A percentile compares a stretch with the other conserved stretches of the same genome.
These are phyloP conservation scores for Cairina moschata DNA, from an alignment of 2,113 vertebrate genomes.

Conservation along the genomic window DNA sequence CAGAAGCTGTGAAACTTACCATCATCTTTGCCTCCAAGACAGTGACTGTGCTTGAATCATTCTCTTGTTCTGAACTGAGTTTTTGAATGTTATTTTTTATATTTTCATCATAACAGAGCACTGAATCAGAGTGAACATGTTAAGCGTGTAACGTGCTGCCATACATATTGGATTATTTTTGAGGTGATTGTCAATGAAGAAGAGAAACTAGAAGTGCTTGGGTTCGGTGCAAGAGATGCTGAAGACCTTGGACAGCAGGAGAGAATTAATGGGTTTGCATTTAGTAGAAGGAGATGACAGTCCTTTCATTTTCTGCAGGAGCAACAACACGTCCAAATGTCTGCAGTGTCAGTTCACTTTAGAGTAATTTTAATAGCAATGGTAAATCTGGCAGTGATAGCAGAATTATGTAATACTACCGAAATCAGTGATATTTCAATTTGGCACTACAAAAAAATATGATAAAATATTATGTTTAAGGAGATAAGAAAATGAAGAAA, in stretches of 20 bases:
- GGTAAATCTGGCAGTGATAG: conserved; percentile 7
- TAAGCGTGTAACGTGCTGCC: neutral
- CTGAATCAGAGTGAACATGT: neutral
- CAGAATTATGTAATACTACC: neutral
- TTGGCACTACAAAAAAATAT: conserved; percentile 1
- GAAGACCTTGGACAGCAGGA: neutral
- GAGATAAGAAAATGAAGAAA: conserved; percentile 56
- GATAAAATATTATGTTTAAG: conserved; percentile 52
- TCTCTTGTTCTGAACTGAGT: neutral
- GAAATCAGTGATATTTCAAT: conserved; percentile 38
- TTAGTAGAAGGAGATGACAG: neutral
- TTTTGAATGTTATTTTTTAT: neutral
- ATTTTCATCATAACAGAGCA: neutral
- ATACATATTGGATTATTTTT: neutral
- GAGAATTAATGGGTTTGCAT: neutral
- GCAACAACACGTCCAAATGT: neutral
- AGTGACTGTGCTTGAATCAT: neutral
- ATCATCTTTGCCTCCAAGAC: neutral
- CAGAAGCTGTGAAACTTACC: neutral
- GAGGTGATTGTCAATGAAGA: neutral
- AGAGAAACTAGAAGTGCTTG: neutral
- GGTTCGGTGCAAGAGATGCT: neutral
- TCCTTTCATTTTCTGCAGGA: neutral
- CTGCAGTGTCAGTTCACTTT: neutral
- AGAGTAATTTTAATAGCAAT: conserved; percentile 19